These are phyloP conservation scores for Raillietiella orientalis DNA, from an alignment of 2,888 invertebrate species.

Conservation along the genomic window DNA sequence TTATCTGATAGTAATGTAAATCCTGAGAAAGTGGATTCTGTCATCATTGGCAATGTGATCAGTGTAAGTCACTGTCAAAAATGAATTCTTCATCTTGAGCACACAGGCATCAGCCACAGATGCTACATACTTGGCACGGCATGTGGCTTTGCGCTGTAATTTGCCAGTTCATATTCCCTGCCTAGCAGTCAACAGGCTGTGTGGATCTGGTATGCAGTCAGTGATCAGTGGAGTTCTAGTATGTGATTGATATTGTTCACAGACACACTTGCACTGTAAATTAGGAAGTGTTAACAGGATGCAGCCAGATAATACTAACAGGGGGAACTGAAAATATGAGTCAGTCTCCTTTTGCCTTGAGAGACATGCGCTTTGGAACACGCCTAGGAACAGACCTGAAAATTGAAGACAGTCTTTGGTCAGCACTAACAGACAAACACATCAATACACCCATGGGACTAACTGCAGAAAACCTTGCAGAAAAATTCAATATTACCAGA, in stretches of 20 bases:
- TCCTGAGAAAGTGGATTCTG: constrained; percentile 58
- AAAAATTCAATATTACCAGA: constrained; percentile 40
- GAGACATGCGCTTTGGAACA: constrained; percentile 61
- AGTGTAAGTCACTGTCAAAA: constrained; percentile 22
- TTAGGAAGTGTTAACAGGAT: neutral
- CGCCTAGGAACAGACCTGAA: constrained; percentile 35
- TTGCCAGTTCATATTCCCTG: constrained; percentile 58
- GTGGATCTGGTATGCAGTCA: constrained; percentile 92
- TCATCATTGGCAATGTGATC: constrained; percentile 64
- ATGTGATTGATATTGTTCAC: constrained; percentile 8
- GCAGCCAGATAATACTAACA: constrained; percentile 37
- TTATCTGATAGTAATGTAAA: constrained; percentile 39
- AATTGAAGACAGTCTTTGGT: constrained; percentile 59
- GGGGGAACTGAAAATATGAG: constrained; percentile 94
- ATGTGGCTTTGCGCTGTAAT: constrained; percentile 50
- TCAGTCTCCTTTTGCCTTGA: constrained; percentile 50
- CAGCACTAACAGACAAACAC: constrained; percentile 50
- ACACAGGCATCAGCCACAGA: constrained; percentile 37
- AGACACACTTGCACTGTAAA: too few relatives aligned
- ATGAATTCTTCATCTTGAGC: neutral
- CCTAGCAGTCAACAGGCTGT: constrained; percentile 60
- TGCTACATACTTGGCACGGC: constrained; percentile 54
- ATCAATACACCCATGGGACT: constrained; percentile 81
- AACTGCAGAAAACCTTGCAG: constrained; percentile 76
- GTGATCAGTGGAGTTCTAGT: constrained; percentile 67